Evolutionary conservation across 2,888 invertebrate genomes (phyloP).

Genomic region (Lomographa bimaculata): DNA sequence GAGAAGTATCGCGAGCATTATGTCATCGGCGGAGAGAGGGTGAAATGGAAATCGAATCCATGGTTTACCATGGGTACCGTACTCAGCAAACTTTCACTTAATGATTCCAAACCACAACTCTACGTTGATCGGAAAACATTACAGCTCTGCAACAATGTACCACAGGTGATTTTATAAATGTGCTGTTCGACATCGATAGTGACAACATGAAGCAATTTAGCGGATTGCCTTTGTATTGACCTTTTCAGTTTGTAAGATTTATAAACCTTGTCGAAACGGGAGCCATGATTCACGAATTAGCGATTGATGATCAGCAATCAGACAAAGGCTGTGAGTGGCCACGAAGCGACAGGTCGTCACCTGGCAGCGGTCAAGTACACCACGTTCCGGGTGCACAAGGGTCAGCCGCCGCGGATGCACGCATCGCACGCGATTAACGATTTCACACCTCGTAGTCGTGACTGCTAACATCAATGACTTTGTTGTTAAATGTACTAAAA

Average conservation of each 20-base stretch:
- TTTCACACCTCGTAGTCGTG: constrained; percentile 10
- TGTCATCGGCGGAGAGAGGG: constrained; percentile 9
- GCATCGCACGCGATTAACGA: constrained; percentile 11
- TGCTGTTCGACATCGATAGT: too few species aligned
- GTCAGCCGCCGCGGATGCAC: constrained; percentile 15
- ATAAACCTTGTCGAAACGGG: constrained; percentile 14
- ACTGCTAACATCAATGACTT: not conserved
- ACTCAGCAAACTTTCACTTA: constrained; percentile 30
- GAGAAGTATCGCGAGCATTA: constrained; percentile 1
- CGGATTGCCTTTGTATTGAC: constrained; percentile 1
- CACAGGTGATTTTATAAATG: too few species aligned
- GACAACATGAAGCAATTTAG: too few species aligned
- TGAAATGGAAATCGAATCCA: constrained; percentile 20
- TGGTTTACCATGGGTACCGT: constrained; percentile 15
- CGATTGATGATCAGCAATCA: not conserved
- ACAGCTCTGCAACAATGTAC: not conserved
- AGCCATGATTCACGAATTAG: constrained; percentile 13
- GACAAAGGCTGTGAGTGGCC: not conserved
- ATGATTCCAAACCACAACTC: constrained; percentile 25
- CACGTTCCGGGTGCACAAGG: constrained; percentile 16
- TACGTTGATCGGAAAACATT: constrained; percentile 20
- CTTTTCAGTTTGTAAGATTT: constrained; percentile 11
- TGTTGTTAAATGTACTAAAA: too few species aligned
- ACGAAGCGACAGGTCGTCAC: not conserved
- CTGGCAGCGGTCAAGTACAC: constrained; percentile 20